Percentiles rank a stretch among this genome's conserved stretches.
Evolutionary conservation across 2,797 vertebrate species (phyloP).

Genomic region (Gymnoscopelus braueri): DNA sequence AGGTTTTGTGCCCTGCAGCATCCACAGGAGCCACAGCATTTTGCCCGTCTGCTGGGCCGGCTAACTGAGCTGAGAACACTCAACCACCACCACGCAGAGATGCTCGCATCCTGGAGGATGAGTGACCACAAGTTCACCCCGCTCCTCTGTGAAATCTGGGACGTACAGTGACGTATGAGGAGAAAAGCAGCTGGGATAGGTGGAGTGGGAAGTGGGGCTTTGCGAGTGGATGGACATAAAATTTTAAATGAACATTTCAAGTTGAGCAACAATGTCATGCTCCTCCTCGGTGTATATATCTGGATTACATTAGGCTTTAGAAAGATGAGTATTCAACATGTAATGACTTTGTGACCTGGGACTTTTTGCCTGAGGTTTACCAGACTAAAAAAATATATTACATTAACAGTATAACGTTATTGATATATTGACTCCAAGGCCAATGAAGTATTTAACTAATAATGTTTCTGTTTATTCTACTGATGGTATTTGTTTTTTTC

Average conservation of each 20-base stretch:
- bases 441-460: slow-evolving; percentile 11
- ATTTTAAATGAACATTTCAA: slow-evolving; percentile 30
- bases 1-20: slow-evolving; percentile 91
- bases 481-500: neutral
- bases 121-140: slow-evolving; percentile 97
- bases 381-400: neutral
- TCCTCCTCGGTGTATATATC: slow-evolving; percentile 26
- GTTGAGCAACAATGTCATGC: slow-evolving; percentile 19
- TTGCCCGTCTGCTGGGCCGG: slow-evolving; percentile 94
- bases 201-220: neutral
- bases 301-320: slow-evolving; percentile 13
- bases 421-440: slow-evolving; percentile 8
- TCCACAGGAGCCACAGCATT: slow-evolving; percentile 92
- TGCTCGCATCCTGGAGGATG: slow-evolving; percentile 95
- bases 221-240: neutral
- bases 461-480: neutral
- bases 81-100: slow-evolving; percentile 94
- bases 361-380: slow-evolving; percentile 10
- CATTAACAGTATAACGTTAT: neutral
- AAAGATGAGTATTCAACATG: slow-evolving; percentile 4
- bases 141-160: slow-evolving; percentile 98
- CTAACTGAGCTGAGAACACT: slow-evolving; percentile 95
- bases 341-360: slow-evolving; percentile 5
- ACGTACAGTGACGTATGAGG: slow-evolving; percentile 87
- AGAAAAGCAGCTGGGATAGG: neutral